Evolutionary conservation across 2,113 vertebrate species (phyloP).

Genomic region (Cettia cetti): DNA sequence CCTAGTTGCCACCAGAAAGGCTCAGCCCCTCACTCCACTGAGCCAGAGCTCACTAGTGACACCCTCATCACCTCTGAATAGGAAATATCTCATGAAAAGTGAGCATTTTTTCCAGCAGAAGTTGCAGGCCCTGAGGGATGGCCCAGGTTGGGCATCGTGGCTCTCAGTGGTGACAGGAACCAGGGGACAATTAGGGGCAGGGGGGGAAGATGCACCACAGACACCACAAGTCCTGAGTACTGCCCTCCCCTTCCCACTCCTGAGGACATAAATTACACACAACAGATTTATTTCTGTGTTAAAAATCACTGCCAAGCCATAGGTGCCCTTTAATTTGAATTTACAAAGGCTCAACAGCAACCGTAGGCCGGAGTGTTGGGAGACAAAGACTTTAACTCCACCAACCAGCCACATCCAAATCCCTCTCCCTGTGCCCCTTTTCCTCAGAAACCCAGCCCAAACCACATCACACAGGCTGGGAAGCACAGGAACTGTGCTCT

Average conservation of each 20-base stretch:
- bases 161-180: neutral
- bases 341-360: neutral
- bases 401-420: neutral
- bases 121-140: too few relatives aligned
- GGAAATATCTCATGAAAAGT: neutral
- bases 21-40: neutral
- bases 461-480: neutral
- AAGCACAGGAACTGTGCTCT: neutral
- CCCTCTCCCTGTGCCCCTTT: neutral
- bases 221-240: neutral
- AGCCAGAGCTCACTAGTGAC: neutral
- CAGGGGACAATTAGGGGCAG: neutral
- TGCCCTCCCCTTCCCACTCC: neutral
- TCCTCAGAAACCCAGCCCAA: neutral
- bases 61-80: neutral
- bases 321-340: neutral
- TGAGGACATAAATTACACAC: neutral
- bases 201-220: too few relatives aligned
- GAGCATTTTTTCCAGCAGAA: neutral
- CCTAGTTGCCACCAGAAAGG: neutral
- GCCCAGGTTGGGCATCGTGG: neutral
- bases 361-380: accelerated
- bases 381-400: neutral
- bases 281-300: neutral
- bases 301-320: neutral